These are phyloP conservation scores for Drosophila athabasca DNA, from an alignment of 1,140 invertebrate species.

Conservation along the genomic window DNA sequence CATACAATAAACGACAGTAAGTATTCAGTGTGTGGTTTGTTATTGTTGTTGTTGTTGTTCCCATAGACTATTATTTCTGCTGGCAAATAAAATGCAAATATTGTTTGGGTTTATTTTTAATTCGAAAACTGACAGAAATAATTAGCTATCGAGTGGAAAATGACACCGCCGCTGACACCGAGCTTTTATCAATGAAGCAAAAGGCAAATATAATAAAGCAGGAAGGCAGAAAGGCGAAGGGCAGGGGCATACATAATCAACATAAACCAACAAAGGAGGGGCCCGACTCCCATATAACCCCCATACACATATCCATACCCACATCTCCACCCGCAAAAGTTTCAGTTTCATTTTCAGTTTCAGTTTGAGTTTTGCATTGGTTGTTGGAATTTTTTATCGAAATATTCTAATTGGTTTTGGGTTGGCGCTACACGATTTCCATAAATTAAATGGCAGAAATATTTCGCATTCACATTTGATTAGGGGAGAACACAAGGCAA, in stretches of 20 bases:
- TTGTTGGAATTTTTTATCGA: constrained; percentile 11
- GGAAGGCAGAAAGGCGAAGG: not conserved
- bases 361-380: constrained; percentile 9
- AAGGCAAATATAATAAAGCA: not conserved
- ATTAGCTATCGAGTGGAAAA: constrained; percentile 37
- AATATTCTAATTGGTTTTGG: constrained; percentile 65
- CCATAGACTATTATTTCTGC: constrained; percentile 4
- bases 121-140: constrained; percentile 43
- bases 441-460: constrained; percentile 68
- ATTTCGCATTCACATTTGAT: constrained; percentile 57
- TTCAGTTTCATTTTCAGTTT: not conserved
- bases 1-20: constrained; percentile 5
- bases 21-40: constrained; percentile 1
- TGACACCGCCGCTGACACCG: constrained; percentile 17
- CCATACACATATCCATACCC: too few species aligned
- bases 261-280: constrained; percentile 25
- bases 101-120: constrained; percentile 54
- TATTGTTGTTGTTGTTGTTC: constrained; percentile 27
- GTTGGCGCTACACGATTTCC: constrained; percentile 69
- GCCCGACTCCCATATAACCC: constrained; percentile 17
- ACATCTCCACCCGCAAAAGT: too few species aligned
- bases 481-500: constrained; percentile 22
- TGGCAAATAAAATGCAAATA: constrained; percentile 35
- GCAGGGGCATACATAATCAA: not conserved
- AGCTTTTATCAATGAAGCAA: constrained; percentile 67